Base-by-base conservation (phyloP, 1,140 invertebrate species). In the Centruroides sculpturatus region DNA sequence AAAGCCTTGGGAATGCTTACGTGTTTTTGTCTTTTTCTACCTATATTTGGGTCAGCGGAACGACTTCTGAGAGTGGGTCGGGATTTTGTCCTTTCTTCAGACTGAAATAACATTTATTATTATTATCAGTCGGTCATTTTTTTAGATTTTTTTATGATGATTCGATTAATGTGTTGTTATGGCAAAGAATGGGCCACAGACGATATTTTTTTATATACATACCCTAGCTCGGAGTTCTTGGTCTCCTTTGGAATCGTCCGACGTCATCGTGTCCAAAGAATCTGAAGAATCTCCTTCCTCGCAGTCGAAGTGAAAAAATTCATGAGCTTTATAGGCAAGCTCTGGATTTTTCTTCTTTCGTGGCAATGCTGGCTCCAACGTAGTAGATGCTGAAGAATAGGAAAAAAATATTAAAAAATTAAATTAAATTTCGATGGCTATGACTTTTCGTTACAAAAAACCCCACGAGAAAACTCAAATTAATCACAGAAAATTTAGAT, bases 311-410 rank as follows among this genome's bases (percentile, higher is more conserved):
- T 41, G 41, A 69, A 88, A 81, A 70, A 88, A 83, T 72, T 88
- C 85, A 75, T 89, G 85, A 66, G 83, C 85, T 73, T 82, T 83
- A 78, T 89, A 88, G 64, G 86, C 86, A 69, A 89, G 79, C 66
- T 87, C 85, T 49, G 87, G 87, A 73, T 86, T 85, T 78, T 90
- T 89, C 80, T 89, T 89, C 69, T 86, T 81, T 62, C 86, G 81
- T 61, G 86, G 85, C 74, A 90, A 80, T 61, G 85, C 83, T 61
- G 86, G 86, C 74, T 89, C 87, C 76, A 84, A 79, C 35, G 76
- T 78, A 78, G 79, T 61, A 80, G 75, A 54, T 79, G 78, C 36
- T 64, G 55, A 36, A 34, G 50, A 64, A n/a, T 36, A 50, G 41
- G 35, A 52, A 56, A 48, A 49, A 49, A 7, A 50, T 34, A 50